Percentiles rank a stretch among this genome's conserved stretches.
Evolutionary conservation across 2,888 invertebrate genomes (phyloP).

Genomic region (Danaus chrysippus): DNA sequence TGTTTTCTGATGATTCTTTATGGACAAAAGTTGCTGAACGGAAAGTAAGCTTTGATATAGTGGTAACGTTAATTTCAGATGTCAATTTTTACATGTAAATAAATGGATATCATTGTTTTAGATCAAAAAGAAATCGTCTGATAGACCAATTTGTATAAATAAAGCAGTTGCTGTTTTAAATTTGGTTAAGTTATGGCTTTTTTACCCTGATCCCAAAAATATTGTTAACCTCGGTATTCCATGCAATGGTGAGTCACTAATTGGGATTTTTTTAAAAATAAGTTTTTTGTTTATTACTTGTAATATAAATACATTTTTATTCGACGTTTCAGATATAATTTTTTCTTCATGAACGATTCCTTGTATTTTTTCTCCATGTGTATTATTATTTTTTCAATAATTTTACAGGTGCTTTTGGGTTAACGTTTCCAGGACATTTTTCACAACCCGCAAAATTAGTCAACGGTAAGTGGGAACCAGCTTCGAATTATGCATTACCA

Average conservation of each 20-base stretch:
- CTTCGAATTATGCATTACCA: conserved; percentile 52
- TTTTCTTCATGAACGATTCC: background rate
- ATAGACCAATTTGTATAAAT: conserved; percentile 38
- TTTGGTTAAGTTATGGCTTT: conserved; percentile 74
- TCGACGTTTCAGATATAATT: conserved; percentile 3
- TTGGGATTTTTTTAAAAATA: background rate
- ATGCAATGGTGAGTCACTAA: conserved; percentile 68
- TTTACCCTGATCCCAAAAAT: conserved; percentile 51
- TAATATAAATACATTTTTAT: background rate
- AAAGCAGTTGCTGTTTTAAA: conserved; percentile 64
- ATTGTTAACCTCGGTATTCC: conserved; percentile 75
- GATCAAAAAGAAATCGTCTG: conserved; percentile 40
- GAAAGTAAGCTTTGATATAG: conserved; percentile 46
- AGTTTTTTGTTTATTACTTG: no score
- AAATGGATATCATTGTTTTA: conserved; percentile 7
- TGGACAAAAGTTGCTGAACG: conserved; percentile 54
- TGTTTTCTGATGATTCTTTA: conserved; percentile 59
- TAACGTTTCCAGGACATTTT: conserved; percentile 73
- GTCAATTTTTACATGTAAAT: background rate
- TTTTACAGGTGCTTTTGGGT: conserved; percentile 72
- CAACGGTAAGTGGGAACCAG: conserved; percentile 68
- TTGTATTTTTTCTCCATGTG: background rate
- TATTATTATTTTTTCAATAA: conserved; percentile 11
- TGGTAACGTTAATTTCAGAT: background rate
- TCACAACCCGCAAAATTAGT: conserved; percentile 76